Base-by-base conservation (phyloP, 1,140 invertebrate genomes). In the Drosophila ohnishii region DNA sequence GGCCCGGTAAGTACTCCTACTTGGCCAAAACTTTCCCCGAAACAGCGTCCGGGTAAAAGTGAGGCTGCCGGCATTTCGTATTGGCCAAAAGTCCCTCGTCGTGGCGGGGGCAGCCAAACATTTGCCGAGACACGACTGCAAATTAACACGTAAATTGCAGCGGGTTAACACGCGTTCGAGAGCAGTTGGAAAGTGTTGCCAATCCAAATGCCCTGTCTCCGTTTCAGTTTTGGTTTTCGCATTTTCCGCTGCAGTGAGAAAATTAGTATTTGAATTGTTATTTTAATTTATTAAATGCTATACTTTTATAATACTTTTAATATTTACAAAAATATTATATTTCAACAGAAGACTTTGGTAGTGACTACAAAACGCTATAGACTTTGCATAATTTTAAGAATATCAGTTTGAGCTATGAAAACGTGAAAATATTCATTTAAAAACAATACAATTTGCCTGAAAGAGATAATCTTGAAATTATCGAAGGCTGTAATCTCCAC, bases 131-230 rank as follows among this genome's bases (percentile, higher is more conserved):
- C 83, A 87, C 84, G 83, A 87, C 67, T 87, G 64, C 72, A 87
- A 87, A 87, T 87, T 88, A 87, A 87, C 83, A 87, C 83, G 83
- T 87, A 87, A 87, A 87, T 87, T 87, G 83, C 83, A 64, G 79
- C 79, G 69, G 81, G 60, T 83, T 88, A 87, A 77, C 83, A 81
- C 83, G 83, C 74, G 63, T 81, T 56, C 61, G 32, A 72, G 74
- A 60, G 59, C 73, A 66, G 73, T 67, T 70, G 37, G 45, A 80
- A 72, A 71, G 65, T 75, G 63, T 62, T 75, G 61, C 78, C 65
- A 61, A 69, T 66, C 47, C 62, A 37, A 69, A 66, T 69, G 61
- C 42, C 28, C 65, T 58, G 63, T 65, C 62, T 48, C 42, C 42
- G 61, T 19, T 25, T 48, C 44, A 50, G 34, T 39, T 57, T 58